Base-by-base conservation (phyloP, 1,140 invertebrate genomes). In the Aethina tumida region DNA sequence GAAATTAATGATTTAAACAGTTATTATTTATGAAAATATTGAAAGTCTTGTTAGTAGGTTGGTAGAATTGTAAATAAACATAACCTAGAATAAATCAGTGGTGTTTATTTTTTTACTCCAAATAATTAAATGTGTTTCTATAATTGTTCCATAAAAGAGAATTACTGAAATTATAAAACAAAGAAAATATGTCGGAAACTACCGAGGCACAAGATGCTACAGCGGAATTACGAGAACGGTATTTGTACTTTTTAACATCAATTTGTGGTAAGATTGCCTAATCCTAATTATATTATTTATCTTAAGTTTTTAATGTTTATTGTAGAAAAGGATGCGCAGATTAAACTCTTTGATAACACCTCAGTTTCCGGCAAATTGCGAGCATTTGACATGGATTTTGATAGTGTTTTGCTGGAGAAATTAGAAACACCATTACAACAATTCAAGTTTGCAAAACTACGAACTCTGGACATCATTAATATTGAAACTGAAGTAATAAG, bases 341-440 rank as follows among this genome's bases (percentile, higher is more conserved):
- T 40, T 56, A 18, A 28, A 21, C 10, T 59, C 52, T 43, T 50
- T 34, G 48, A 56, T 29, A 50, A 49, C 28, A 53, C 39, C 13
- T 20, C 49, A 38, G 40, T 52, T 14, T 42, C 25, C 19, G 48
- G 49, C 13, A 43, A 44, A 10, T 34, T 56, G 27, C 45, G 45
- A 41, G 50, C 54, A 4, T 47, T 56, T 17, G 48, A 60, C 45
- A 27, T 43, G 3, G 35, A 51, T 20, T 54, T 53, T 42, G 46
- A 55, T 36, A 53, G 52, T 34, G 32, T 58, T 13, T 30, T 57
- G 9, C 49, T 57, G 8, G 53, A 55, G 24, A 45, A 57, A 37
- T 42, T 60, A 12, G 26, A 45, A 22, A 52, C 51, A 22, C 44
- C 49, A 9, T 33, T 35, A 21, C 39, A 43, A 5, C 19, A 39